These are phyloP conservation scores for Alcis repandata DNA, from an alignment of 2,888 invertebrate species.

Conservation along the genomic window DNA sequence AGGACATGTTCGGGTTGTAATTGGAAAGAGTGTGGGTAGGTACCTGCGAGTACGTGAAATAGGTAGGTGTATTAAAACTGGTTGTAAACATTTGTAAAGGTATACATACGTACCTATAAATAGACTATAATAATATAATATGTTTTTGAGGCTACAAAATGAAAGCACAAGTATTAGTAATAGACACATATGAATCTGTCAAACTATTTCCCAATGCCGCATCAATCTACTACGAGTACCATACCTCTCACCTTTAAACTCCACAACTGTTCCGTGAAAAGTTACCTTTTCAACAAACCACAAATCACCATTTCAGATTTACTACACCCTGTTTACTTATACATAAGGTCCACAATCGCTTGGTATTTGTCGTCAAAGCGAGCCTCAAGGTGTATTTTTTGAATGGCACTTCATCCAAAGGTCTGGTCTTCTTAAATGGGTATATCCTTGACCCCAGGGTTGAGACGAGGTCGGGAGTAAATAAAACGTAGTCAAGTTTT, in stretches of 20 bases:
- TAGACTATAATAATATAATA: no score
- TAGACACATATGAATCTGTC: no score
- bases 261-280: conserved; percentile 18
- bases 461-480: conserved; percentile 38
- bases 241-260: background rate
- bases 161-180: no score
- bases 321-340: conserved; percentile 9
- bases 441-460: conserved; percentile 42
- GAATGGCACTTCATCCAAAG: conserved; percentile 41
- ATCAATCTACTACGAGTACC: no score
- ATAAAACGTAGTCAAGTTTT: conserved; percentile 38
- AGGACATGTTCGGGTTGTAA: background rate
- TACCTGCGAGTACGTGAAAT: background rate
- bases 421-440: conserved; percentile 37
- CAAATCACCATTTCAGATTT: background rate
- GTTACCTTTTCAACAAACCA: conserved; percentile 16
- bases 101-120: no score
- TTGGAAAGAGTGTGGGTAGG: background rate
- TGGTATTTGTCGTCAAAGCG: conserved; percentile 9
- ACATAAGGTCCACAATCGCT: conserved; percentile 19
- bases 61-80: no score
- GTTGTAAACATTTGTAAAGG: no score
- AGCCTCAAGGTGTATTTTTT: conserved; percentile 28
- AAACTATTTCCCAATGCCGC: no score
- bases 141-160: no score